phyloP scores from a whole-genome alignment of 2,113 vertebrate genomes.

The Arothron firmamentum region DNA sequence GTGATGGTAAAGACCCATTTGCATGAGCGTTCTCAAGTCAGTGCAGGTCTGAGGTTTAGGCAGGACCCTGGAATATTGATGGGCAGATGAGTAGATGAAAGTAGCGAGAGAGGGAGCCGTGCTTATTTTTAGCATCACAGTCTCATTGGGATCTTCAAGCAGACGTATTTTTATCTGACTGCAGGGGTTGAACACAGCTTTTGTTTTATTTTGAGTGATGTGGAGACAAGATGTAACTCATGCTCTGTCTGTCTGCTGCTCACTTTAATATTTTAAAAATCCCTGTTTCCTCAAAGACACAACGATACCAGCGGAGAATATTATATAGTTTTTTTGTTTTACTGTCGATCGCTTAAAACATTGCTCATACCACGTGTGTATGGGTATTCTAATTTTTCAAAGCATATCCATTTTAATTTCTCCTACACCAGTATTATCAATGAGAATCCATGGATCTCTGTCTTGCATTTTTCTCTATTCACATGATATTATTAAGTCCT shows the following conservation, averaged over 20 bases:
- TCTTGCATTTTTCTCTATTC: too few species aligned
- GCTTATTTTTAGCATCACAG: conserved; percentile 57
- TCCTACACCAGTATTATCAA: too few species aligned
- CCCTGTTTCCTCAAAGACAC: background rate
- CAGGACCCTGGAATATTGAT: conserved; percentile 45
- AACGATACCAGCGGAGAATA: too few species aligned
- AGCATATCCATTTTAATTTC: too few species aligned
- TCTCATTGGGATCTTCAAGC: conserved; percentile 38
- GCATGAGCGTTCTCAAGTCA: conserved; percentile 9
- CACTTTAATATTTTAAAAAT: conserved; percentile 27
- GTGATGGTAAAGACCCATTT: background rate
- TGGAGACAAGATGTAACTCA: conserved; percentile 11
- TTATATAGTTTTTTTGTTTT: too few species aligned
- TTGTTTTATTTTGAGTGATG: conserved; percentile 46
- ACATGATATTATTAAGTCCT: too few species aligned
- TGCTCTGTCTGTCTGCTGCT: conserved; percentile 27
- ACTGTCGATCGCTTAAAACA: too few species aligned
- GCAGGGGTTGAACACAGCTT: conserved; percentile 34
- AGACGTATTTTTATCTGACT: conserved; percentile 52
- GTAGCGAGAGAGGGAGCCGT: conserved; percentile 15
- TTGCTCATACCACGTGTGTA: too few species aligned
- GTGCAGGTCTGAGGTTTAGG: conserved; percentile 32
- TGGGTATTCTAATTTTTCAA: too few species aligned
- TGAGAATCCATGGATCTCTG: too few species aligned
- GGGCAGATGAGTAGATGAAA: conserved; percentile 48